Percentiles rank a stretch among this genome's conserved stretches.
Conservation (phyloP, 92 coral and sea anemone species). For the Metridium senile region DNA sequence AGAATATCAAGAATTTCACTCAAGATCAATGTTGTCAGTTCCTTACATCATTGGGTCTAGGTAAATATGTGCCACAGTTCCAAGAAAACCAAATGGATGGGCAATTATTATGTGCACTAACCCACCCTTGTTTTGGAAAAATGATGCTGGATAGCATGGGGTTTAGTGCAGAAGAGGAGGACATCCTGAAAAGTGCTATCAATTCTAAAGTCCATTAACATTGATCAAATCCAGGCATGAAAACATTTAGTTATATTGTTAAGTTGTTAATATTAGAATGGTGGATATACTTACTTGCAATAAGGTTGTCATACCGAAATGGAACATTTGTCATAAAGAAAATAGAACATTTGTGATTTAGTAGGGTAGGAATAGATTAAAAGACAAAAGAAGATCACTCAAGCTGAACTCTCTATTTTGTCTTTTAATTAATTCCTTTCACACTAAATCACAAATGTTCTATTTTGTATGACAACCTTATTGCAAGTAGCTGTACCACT, state of each 20-base stretch:
- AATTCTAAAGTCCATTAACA: too few relatives aligned
- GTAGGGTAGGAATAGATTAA: too few relatives aligned
- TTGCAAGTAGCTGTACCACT: not conserved
- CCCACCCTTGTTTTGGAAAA: conserved; percentile 28
- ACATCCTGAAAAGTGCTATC: not conserved
- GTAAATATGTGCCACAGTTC: conserved; percentile 14
- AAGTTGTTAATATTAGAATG: not conserved
- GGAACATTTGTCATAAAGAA: too few relatives aligned
- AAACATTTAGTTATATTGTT: not conserved
- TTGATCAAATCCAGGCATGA: not conserved
- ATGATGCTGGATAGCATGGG: conserved; percentile 44
- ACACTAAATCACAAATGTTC: too few relatives aligned
- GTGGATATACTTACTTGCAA: too few relatives aligned
- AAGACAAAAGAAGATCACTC: too few relatives aligned
- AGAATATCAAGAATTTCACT: conserved; percentile 20
- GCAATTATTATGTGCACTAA: conserved; percentile 25
- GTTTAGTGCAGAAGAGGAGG: conserved; percentile 5
- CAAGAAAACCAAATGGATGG: conserved; percentile 38
- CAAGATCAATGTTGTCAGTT: conserved; percentile 34
- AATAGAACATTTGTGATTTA: too few relatives aligned
- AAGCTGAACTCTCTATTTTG: too few relatives aligned
- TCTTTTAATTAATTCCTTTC: too few relatives aligned
- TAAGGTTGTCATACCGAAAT: too few relatives aligned
- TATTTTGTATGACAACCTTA: too few relatives aligned
- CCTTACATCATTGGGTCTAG: conserved; percentile 27